Percentiles rank a stretch among this genome's conserved stretches.
phyloP scores from a whole-genome alignment of 2,113 vertebrate genomes.

The Tautogolabrus adspersus region DNA sequence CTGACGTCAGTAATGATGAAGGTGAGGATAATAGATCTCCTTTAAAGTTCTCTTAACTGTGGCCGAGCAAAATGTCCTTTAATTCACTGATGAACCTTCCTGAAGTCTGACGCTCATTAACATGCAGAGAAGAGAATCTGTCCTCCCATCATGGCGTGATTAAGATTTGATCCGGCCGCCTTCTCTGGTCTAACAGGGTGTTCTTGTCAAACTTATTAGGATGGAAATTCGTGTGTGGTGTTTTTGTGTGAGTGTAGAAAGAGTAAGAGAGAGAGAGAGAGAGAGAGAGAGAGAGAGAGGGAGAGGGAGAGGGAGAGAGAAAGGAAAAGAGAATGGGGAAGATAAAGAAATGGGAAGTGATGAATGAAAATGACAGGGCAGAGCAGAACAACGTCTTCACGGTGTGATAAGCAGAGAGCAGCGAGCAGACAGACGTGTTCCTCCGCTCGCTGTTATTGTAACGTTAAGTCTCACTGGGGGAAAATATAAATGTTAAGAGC shows the following conservation, averaged over 20 bases:
- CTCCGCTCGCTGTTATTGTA: conserved; percentile 4
- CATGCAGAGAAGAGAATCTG: conserved; percentile 39
- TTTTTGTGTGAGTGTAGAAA: not conserved
- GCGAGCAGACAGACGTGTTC: conserved; percentile 4
- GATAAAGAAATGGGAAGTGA: conserved; percentile 2
- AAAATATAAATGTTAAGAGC: conserved; percentile 48
- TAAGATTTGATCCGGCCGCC: conserved; percentile 51
- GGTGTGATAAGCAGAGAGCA: conserved; percentile 22
- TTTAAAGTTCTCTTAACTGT: conserved; percentile 12
- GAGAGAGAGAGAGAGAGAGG: not conserved
- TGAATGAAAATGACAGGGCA: conserved; percentile 28
- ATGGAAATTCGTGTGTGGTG: not conserved
- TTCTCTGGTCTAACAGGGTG: conserved; percentile 35
- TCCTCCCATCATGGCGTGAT: conserved; percentile 43
- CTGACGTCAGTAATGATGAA: too few species aligned
- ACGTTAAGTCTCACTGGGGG: conserved; percentile 19
- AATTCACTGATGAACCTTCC: conserved; percentile 38
- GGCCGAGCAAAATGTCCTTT: conserved; percentile 11
- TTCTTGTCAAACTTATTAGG: conserved; percentile 48
- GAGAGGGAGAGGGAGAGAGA: not conserved
- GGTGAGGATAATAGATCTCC: too few species aligned
- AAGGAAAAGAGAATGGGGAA: not conserved
- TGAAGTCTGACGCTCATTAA: conserved; percentile 41
- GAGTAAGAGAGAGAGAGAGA: not conserved
- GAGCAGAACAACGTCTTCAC: not conserved